Conservation (phyloP, 2,113 vertebrate species). For the Thryonomys swinderianus region DNA sequence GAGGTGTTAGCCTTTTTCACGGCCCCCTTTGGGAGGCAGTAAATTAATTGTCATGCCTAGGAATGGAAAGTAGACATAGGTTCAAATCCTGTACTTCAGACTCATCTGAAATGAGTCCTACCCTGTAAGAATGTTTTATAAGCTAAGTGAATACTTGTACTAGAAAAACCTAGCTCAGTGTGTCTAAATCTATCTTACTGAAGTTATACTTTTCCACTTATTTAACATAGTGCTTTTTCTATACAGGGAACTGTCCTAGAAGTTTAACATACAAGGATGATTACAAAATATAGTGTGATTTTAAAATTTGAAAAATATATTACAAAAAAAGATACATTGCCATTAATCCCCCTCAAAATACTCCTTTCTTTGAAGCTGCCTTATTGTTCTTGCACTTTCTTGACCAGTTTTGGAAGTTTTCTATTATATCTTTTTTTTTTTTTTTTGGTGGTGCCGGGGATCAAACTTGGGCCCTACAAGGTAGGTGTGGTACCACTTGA, state of each 20-base stretch:
- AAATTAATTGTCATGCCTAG: neutral
- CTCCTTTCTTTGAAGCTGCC: neutral
- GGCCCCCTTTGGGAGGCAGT: neutral
- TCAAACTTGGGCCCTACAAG: no score
- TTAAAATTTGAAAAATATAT: neutral
- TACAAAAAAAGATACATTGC: neutral
- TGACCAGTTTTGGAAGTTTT: neutral
- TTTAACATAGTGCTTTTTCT: neutral
- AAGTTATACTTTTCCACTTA: neutral
- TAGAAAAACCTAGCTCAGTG: neutral
- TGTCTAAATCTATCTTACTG: neutral
- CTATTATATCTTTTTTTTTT: neutral
- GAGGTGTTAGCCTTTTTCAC: neutral
- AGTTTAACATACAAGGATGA: neutral
- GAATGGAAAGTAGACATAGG: neutral
- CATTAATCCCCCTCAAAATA: neutral
- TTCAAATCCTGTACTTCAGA: neutral
- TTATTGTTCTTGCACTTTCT: neutral
- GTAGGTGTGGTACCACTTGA: no score
- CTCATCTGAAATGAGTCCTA: neutral
- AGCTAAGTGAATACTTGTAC: neutral
- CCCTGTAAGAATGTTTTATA: neutral
- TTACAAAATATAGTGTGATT: neutral
- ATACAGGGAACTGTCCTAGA: neutral
- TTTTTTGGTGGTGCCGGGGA: no score